Evolutionary conservation across 2,888 invertebrate genomes (phyloP).

Genomic region (Cheiracanthium punctorium): DNA sequence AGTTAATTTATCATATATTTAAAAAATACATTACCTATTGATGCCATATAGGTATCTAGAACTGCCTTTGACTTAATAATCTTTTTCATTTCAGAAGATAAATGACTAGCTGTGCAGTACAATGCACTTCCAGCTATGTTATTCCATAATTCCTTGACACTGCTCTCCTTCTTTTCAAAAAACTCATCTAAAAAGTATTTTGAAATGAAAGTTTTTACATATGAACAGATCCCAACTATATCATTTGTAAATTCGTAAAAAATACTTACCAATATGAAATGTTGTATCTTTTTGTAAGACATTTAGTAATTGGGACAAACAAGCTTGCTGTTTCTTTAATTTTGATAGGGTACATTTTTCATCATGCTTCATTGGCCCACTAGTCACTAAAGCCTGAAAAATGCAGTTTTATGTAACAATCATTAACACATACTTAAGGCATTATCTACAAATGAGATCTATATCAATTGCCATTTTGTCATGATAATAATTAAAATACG

Average conservation of each 20-base stretch:
- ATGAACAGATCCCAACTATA: too few species aligned
- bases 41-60: constrained; percentile 56
- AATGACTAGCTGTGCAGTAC: constrained; percentile 36
- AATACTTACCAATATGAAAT: constrained; percentile 35
- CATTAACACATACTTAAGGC: too few species aligned
- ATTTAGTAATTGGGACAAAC: constrained; percentile 27
- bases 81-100: constrained; percentile 55
- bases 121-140: constrained; percentile 39
- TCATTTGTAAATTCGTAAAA: neutral
- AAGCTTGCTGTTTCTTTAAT: constrained; percentile 32
- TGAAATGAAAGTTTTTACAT: too few species aligned
- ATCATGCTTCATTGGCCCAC: constrained; percentile 41
- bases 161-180: constrained; percentile 37
- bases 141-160: constrained; percentile 40
- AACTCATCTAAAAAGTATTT: constrained; percentile 40
- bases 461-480: too few species aligned
- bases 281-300: constrained; percentile 11
- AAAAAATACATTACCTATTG: constrained; percentile 35
- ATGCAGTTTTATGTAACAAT: neutral
- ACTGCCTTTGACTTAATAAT: constrained; percentile 48
- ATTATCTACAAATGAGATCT: too few species aligned
- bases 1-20: too few species aligned
- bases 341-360: constrained; percentile 31
- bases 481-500: too few species aligned
- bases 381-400: constrained; percentile 28